Base-by-base conservation (phyloP, 2,888 invertebrate genomes). In the Drosophila emarginata region DNA sequence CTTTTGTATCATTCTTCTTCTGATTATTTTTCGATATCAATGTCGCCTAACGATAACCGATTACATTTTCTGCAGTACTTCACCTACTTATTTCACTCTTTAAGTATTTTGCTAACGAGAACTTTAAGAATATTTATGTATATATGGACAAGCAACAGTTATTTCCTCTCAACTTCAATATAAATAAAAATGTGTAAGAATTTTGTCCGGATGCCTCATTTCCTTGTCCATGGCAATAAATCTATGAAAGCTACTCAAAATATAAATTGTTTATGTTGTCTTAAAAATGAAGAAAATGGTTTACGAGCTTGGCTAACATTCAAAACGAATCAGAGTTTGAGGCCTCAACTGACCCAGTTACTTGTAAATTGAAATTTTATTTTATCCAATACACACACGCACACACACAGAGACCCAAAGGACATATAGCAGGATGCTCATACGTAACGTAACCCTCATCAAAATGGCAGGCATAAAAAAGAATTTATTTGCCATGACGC, bases 301-400 rank as follows among this genome's bases (percentile, higher is more conserved):
- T 72, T 67, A 73, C 58, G 65, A 73, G 40, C 70, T n/a, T 23
- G 14, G 26, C 9, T 40, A 28, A 23, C 15, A 56, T 11, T 11
- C 53, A 15, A 51, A 7, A 53, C 6, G 61, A 59, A 68, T 74
- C 68, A 51, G 62, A 39, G 50, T 18, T 23, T 21, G 74, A 45
- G 15, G 26, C 50, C 18, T 18, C 36, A 62, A 61, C 67, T 84
- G 77, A 78, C 79, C 87, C 74, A 80, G 76, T 76, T 83, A 72
- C 68, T 80, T 84, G 87, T 71, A 81, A 85, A 88, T 88, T 88
- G 81, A 87, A 84, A 84, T 81, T 88, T 87, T 86, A 86, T 80
- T 79, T 71, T 68, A 14, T 57, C 50, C 36, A 39, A 60, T 32
- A 36, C 40, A 60, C 51, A 45, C 51, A 21, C 12, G 52, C 51